Evolutionary conservation across 2,797 vertebrate species (phyloP), one percentile per base, ranked within the genome.

Genomic region (Enteromius unitaeniatus): DNA sequence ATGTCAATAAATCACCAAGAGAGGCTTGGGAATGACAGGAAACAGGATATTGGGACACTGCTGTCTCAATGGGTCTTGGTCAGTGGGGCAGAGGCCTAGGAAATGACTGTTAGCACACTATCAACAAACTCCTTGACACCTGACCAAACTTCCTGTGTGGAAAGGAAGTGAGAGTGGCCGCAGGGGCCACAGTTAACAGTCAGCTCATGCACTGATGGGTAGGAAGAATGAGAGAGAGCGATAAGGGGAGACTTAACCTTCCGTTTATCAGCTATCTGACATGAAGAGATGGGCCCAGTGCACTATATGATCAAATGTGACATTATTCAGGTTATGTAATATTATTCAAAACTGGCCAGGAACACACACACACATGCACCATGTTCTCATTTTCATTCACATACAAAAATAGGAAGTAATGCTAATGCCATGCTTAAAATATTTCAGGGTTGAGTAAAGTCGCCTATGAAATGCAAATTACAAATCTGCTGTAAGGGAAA

Each of bases 161-260:
- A 68, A 86, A 91, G 89, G 90, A 93, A 91, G 91, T 90, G 84
- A 88, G 86, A 86, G 73, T 84, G 82, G 90, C 90, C 88, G 47
- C 90, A 91, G 88, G 82, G 82, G 79, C 78, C 83, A 88, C 85
- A 81, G 84, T 92, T 88, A 92, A 92, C 90, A 88, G 89, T 84
- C 84, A 70, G 72, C 65, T 62, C 68, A 82, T 83, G 78, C 78
- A 64, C 84, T 34, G 31, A 82, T 53, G 73, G 17, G 75, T 26
- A 82, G 81, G 78, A 70, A 83, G 40, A 79, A 65, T 78, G 64
- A 84, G 70, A 81, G 73, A 81, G 85, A 89, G 83, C 84, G 84
- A 88, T 82, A 86, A 85, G 82, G 78, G 78, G 51, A 78, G 78
- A 69, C 37, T 83, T 58, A 77, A 77, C 81, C 81, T 84, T 51